Evolutionary conservation across 2,113 vertebrate species (phyloP).

Genomic region (Gallinago undulata): DNA sequence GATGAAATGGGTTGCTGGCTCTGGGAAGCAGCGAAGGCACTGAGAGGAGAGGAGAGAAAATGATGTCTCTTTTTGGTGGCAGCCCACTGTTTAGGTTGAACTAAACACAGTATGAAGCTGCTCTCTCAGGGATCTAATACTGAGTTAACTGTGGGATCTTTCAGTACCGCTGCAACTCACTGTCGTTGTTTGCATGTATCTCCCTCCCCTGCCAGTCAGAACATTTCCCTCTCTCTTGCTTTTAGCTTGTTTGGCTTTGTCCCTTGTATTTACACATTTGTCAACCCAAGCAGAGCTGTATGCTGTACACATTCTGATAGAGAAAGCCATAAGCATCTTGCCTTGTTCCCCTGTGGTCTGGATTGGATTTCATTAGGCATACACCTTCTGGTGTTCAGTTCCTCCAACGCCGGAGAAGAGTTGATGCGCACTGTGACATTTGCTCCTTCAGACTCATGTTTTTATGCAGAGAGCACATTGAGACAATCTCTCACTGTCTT

Average conservation of each 20-base stretch:
- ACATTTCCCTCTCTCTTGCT: background rate
- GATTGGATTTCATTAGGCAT: background rate
- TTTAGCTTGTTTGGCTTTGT: background rate
- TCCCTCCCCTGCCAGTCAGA: background rate
- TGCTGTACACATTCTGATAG: background rate
- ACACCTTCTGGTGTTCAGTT: background rate
- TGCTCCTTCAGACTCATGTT: background rate
- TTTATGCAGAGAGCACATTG: background rate
- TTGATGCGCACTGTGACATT: background rate
- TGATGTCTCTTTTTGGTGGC: background rate
- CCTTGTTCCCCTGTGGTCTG: background rate
- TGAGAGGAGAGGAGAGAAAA: background rate
- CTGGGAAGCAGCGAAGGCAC: background rate
- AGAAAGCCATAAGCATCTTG: background rate
- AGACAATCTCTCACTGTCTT: background rate
- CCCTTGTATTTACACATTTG: background rate
- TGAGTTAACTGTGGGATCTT: background rate
- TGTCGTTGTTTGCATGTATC: background rate
- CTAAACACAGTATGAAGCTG: background rate
- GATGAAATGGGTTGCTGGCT: background rate
- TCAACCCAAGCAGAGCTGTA: background rate
- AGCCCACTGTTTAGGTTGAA: background rate
- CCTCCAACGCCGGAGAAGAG: background rate
- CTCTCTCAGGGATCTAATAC: background rate
- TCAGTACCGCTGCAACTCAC: background rate